phyloP scores from a whole-genome alignment of 1,140 invertebrate species.

The Solen grandis region DNA sequence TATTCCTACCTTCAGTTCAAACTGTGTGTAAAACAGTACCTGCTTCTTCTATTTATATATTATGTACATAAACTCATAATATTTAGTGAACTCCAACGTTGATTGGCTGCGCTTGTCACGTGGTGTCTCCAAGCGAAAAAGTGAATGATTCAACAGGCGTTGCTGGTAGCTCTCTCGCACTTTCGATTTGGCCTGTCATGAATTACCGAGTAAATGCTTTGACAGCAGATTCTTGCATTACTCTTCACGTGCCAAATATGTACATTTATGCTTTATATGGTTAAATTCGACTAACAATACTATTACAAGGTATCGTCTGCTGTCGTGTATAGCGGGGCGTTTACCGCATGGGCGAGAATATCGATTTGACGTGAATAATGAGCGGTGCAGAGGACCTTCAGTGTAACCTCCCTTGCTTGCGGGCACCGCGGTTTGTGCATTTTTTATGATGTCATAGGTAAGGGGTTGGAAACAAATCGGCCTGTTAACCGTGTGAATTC shows the following conservation, averaged over 20 bases:
- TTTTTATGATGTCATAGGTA: too few species aligned
- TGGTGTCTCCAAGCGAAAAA: not conserved
- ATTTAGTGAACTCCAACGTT: constrained; percentile 13
- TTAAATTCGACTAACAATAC: too few species aligned
- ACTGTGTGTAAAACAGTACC: constrained; percentile 15
- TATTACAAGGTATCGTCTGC: too few species aligned
- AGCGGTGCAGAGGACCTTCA: too few species aligned
- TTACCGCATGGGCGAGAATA: too few species aligned
- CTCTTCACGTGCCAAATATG: not conserved
- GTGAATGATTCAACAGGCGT: constrained; percentile 56
- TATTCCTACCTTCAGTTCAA: constrained; percentile 34
- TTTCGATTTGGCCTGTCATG: constrained; percentile 36
- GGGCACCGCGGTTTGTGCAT: too few species aligned
- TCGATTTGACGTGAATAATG: too few species aligned
- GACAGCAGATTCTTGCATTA: not conserved
- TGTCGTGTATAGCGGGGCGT: too few species aligned
- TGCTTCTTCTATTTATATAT: constrained; percentile 20
- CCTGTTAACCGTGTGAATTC: too few species aligned
- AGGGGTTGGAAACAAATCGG: too few species aligned
- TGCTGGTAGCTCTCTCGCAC: not conserved
- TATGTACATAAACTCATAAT: constrained; percentile 24
- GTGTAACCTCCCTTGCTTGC: too few species aligned
- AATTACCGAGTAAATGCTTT: constrained; percentile 44
- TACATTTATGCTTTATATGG: too few species aligned
- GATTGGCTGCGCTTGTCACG: constrained; percentile 25